Evolutionary conservation across 2,797 vertebrate species (phyloP).

Genomic region (Gymnodraco acuticeps): DNA sequence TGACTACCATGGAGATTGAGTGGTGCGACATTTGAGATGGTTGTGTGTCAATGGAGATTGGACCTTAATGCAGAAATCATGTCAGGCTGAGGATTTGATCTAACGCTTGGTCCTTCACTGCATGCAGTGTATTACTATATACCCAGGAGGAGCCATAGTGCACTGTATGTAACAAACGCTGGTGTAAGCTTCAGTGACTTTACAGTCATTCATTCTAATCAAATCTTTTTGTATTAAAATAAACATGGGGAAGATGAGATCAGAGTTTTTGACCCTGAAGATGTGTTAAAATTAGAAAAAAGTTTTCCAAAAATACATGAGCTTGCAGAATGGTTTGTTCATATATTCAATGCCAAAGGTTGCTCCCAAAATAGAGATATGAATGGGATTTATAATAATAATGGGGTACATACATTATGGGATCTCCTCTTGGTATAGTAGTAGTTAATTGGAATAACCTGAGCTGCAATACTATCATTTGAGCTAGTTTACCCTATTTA

Average conservation of each 20-base stretch:
- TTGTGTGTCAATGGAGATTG: conserved; percentile 36
- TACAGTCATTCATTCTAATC: no score
- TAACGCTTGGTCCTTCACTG: conserved; percentile 38
- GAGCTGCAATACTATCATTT: conserved; percentile 7
- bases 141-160: conserved; percentile 20
- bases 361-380: neutral
- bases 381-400: neutral
- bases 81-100: conserved; percentile 42
- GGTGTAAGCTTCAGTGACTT: neutral
- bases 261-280: neutral
- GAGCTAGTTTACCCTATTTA: neutral
- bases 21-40: conserved; percentile 38
- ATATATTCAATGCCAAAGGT: neutral
- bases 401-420: neutral
- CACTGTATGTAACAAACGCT: neutral
- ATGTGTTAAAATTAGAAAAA: neutral
- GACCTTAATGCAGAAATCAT: conserved; percentile 73
- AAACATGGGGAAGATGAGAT: no score
- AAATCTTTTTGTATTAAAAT: no score
- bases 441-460: conserved; percentile 1
- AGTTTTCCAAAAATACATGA: neutral
- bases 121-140: neutral
- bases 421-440: no score
- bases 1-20: conserved; percentile 56
- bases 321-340: neutral